Conservation (phyloP, 2,113 vertebrate genomes). For the Amblyornis subalaris region DNA sequence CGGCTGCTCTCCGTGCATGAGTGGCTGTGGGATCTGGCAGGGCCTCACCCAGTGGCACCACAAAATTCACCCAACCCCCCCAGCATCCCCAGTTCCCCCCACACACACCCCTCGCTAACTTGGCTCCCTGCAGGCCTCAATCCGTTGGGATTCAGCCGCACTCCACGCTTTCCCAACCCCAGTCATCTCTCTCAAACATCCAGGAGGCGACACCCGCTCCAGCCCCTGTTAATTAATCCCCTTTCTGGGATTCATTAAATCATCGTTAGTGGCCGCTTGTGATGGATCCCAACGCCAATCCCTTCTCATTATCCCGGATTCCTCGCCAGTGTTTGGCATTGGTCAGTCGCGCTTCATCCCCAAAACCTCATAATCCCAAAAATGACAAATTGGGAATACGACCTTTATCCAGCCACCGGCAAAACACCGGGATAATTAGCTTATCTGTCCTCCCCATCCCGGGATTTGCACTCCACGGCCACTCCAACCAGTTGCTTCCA, state of each 20-base stretch:
- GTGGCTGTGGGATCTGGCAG: accelerated
- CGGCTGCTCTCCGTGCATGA: accelerated
- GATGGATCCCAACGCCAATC: neutral
- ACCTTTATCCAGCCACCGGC: neutral
- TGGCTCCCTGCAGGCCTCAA: neutral
- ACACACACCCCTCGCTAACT: accelerated
- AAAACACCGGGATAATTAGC: neutral
- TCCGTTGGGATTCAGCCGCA: accelerated
- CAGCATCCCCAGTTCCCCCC: neutral
- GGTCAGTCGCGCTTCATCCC: neutral
- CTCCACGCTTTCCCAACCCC: neutral
- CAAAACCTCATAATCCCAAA: neutral
- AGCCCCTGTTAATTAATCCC: neutral
- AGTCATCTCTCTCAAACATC: neutral
- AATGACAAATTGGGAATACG: neutral
- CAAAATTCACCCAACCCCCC: neutral
- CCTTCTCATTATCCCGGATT: neutral
- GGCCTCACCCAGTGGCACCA: neutral
- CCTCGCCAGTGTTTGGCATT: neutral
- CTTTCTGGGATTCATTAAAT: neutral
- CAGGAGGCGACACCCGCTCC: neutral
- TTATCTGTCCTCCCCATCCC: neutral
- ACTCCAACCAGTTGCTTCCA: neutral
- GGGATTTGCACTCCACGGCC: neutral
- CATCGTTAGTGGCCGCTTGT: neutral